Evolutionary conservation across 1,140 invertebrate genomes (phyloP).

Genomic region (Epicauta chinensis): DNA sequence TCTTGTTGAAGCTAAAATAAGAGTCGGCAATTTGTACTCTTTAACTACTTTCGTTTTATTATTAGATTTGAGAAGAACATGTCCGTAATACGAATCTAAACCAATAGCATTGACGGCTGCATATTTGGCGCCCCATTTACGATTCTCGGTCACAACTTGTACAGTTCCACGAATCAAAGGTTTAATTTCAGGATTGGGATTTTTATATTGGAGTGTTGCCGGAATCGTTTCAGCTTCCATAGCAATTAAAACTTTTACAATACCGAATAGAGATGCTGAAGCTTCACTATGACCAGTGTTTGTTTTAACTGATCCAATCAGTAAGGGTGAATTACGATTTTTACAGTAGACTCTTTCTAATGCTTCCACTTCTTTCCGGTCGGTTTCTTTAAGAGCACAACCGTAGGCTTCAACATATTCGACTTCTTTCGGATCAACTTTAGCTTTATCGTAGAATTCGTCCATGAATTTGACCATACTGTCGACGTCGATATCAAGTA

Average conservation of each 20-base stretch:
- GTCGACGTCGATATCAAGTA: slow-evolving; percentile 50
- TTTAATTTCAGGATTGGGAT: slow-evolving; percentile 60
- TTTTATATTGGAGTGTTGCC: slow-evolving; percentile 65
- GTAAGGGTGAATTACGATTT: slow-evolving; percentile 48
- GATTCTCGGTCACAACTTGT: slow-evolving; percentile 57
- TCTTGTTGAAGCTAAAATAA: slow-evolving; percentile 58
- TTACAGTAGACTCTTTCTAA: slow-evolving; percentile 52
- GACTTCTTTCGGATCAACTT: slow-evolving; percentile 55
- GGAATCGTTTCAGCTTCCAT: slow-evolving; percentile 64
- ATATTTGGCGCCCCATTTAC: slow-evolving; percentile 54
- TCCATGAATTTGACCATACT: slow-evolving; percentile 47
- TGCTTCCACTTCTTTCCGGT: slow-evolving; percentile 42
- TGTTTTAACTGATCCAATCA: slow-evolving; percentile 69
- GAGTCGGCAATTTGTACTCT: slow-evolving; percentile 48
- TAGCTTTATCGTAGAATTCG: slow-evolving; percentile 55
- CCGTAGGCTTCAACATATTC: slow-evolving; percentile 71
- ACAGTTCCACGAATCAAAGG: slow-evolving; percentile 57
- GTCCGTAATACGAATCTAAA: slow-evolving; percentile 58
- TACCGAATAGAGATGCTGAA: slow-evolving; percentile 50
- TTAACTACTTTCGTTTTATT: slow-evolving; percentile 44
- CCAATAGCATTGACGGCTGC: slow-evolving; percentile 55
- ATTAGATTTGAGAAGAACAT: slow-evolving; percentile 58
- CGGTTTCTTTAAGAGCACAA: slow-evolving; percentile 40
- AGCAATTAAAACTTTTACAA: slow-evolving; percentile 53
- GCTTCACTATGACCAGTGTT: slow-evolving; percentile 74